Base-by-base conservation (phyloP, 2,888 invertebrate genomes). In the Catocala fraxini region DNA sequence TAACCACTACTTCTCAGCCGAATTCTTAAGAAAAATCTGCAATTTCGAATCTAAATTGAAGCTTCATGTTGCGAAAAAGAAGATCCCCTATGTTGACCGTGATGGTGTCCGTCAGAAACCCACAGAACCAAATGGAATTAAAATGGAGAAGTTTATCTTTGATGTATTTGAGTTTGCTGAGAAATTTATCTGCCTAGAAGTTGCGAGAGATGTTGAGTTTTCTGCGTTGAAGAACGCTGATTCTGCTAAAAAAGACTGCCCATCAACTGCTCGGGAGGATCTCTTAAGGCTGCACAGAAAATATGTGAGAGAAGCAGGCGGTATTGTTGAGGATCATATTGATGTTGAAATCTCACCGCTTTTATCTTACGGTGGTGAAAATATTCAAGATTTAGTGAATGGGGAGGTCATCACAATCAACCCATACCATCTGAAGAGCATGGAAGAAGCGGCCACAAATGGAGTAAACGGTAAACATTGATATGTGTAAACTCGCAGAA, bases 91-190 rank as follows among this genome's bases (percentile, higher is more conserved):
- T 77, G 94, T 98, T 0, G 96, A 98, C 83, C 94, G 95, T 0
- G 93, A 95, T 7, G 98, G 98, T 4, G 92, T 96, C 13, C 94
- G 96, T 51, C 94, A 96, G 45, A 96, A 96, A 69, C 99, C 99
- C 0, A 95, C 96, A 0, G 95, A 96, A 66, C 97, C 98, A 0
- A 99, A 99, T 81, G 99, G 99, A 9, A 98, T 99, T 71, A 99
- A 99, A 94, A 97, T 99, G 91, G 99, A 99, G 85, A 99, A 99
- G 89, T 99, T 99, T 87, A 98, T 99, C 9, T 99, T 99, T 87
- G 99, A 99, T 89, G 99, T 99, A 0, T 99, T 99, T 85, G 97
- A 97, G 82, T 98, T 98, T 89, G 96, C 99, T 0, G 96, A 97
- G 71, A 97, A 97, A 78, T 98, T 99, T 83, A 98, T 97, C 10